A percentile compares a stretch with the other conserved stretches of the same genome.
Evolutionary conservation across 2,113 vertebrate genomes (phyloP).

Genomic region (Bubo bubo): DNA sequence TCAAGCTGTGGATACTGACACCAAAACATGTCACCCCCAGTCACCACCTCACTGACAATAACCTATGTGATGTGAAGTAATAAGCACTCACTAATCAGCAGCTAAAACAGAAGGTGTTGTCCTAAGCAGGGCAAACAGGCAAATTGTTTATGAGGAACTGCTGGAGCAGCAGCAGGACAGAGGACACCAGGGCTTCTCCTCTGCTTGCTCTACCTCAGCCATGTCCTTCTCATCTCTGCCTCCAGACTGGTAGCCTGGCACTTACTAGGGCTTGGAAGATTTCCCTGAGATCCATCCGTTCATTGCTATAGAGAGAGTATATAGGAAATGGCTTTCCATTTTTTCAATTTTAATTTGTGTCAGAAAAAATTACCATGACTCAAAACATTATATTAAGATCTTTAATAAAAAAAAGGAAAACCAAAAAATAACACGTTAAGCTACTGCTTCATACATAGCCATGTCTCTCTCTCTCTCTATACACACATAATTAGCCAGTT

Average conservation of each 20-base stretch:
- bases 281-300: not conserved
- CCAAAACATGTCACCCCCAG: not conserved
- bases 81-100: not conserved
- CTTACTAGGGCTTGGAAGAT: not conserved
- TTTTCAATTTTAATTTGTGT: not conserved
- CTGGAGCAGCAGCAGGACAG: not conserved
- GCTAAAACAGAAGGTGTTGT: not conserved
- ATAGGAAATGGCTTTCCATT: not conserved
- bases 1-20: not conserved
- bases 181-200: not conserved
- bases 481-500: not conserved
- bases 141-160: not conserved
- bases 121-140: not conserved
- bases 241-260: not conserved
- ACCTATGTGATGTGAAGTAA: not conserved
- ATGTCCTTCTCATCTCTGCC: not conserved
- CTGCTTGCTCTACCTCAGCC: not conserved
- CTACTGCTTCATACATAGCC: not conserved
- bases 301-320: not conserved
- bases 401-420: not conserved
- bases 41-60: not conserved
- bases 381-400: not conserved
- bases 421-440: not conserved
- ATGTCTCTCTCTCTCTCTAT: not conserved
- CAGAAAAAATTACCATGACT: not conserved